Percentiles rank a stretch among this genome's conserved stretches.
Conservation (phyloP, 2,888 invertebrate genomes). For the Gymnosoma rotundatum region DNA sequence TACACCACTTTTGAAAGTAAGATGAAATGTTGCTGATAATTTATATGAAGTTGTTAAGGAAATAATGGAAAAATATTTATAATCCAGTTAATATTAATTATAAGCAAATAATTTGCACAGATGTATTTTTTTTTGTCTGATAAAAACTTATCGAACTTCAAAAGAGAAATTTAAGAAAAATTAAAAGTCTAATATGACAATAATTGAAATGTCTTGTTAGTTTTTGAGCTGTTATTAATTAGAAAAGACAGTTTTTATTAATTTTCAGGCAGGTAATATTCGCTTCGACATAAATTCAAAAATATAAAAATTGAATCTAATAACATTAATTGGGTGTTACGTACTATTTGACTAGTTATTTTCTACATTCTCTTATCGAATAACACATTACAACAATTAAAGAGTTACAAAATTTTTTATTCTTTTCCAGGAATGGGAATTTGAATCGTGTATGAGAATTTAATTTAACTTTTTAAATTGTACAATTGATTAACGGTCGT, state of each 20-base stretch:
- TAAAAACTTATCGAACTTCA: slow-evolving; percentile 35
- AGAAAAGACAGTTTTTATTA: slow-evolving; percentile 1
- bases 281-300: no score
- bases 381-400: no score
- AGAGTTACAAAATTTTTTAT: no score
- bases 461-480: no score
- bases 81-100: slow-evolving; percentile 61
- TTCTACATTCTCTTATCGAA: no score
- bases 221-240: background rate
- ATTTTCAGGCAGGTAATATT: slow-evolving; percentile 8
- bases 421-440: no score
- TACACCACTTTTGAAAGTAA: slow-evolving; percentile 54
- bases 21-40: slow-evolving; percentile 63
- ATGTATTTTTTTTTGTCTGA: slow-evolving; percentile 9
- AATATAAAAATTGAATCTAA: no score
- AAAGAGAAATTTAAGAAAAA: slow-evolving; percentile 16
- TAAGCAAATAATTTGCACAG: slow-evolving; percentile 56
- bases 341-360: no score
- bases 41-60: slow-evolving; percentile 62
- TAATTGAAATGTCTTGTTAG: background rate
- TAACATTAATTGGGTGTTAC: no score
- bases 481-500: no score
- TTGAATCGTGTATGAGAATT: no score
- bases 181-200: background rate
- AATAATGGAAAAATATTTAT: slow-evolving; percentile 59